Percentiles rank a stretch among this genome's conserved stretches.
These are phyloP conservation scores for Cottus gobio DNA, from an alignment of 2,113 vertebrate species.

Conservation along the genomic window DNA sequence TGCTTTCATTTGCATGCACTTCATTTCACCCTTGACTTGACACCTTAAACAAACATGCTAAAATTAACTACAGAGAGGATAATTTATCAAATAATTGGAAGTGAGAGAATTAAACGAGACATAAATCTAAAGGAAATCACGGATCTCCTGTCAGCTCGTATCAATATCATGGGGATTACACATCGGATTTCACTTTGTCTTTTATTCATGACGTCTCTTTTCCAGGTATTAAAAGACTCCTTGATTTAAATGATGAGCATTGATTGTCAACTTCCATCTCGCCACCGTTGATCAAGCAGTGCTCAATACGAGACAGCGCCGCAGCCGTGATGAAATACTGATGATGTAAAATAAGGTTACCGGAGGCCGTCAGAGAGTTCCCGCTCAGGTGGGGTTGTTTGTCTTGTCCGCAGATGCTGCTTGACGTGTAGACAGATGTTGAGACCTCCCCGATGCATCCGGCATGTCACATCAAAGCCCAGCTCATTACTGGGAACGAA, in stretches of 20 bases:
- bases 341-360: constrained; percentile 42
- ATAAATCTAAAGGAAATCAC: constrained; percentile 20
- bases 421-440: constrained; percentile 76
- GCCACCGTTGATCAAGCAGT: constrained; percentile 24
- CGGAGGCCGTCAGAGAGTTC: constrained; percentile 39
- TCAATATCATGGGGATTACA: constrained; percentile 46
- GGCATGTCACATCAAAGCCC: constrained; percentile 81
- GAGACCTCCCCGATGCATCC: constrained; percentile 69
- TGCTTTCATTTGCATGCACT: constrained; percentile 23
- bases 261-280: constrained; percentile 42
- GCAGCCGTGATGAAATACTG: constrained; percentile 45
- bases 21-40: constrained; percentile 36
- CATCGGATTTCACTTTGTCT: constrained; percentile 42
- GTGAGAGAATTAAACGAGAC: constrained; percentile 39
- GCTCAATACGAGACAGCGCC: constrained; percentile 28
- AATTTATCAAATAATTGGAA: constrained; percentile 18
- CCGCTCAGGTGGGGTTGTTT: constrained; percentile 57
- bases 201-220: constrained; percentile 49
- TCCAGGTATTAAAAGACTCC: constrained; percentile 22
- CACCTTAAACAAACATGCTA: constrained; percentile 5
- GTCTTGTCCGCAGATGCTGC: constrained; percentile 73
- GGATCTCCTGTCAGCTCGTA: constrained; percentile 32
- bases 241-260: constrained; percentile 49
- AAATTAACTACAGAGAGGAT: neutral
- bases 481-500: constrained; percentile 59